A percentile compares a stretch with the other conserved stretches of the same genome.
These are phyloP conservation scores for Luidia sarsii DNA, from an alignment of 53 echinoderm and acorn worm species.

Conservation along the genomic window DNA sequence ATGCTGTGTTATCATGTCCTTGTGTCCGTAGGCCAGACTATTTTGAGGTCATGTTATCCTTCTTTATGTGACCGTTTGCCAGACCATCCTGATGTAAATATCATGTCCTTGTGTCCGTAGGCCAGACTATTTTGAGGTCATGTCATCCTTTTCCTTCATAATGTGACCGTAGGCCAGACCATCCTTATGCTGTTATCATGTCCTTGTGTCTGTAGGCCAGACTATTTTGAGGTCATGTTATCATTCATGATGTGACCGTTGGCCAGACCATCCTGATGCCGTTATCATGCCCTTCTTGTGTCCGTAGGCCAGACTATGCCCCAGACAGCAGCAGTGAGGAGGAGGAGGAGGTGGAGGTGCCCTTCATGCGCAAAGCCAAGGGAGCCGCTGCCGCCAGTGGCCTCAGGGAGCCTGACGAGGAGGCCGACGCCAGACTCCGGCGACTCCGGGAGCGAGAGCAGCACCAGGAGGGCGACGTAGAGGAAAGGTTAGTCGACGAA, in stretches of 20 bases:
- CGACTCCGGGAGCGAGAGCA: slow-evolving; percentile 73
- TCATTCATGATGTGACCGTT: no score
- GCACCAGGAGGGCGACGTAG: slow-evolving; percentile 66
- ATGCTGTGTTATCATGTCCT: background rate
- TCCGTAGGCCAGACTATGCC: slow-evolving; percentile 87
- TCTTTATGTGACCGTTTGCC: no score
- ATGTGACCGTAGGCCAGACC: no score
- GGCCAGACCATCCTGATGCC: background rate
- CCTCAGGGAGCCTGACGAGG: slow-evolving; percentile 48
- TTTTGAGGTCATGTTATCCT: no score
- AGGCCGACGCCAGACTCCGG: slow-evolving; percentile 80
- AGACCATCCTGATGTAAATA: background rate
- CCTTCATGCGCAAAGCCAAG: slow-evolving; percentile 39
- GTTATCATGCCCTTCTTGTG: background rate
- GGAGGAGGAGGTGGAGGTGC: slow-evolving; percentile 63
- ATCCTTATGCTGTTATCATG: background rate
- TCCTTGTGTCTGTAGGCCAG: slow-evolving; percentile 57
- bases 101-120: slow-evolving; percentile 25
- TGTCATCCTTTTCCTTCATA: no score
- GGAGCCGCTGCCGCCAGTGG: background rate
- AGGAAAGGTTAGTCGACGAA: no score
- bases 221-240: no score
- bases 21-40: slow-evolving; percentile 79
- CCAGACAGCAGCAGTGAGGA: slow-evolving; percentile 92
- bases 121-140: no score